These are phyloP conservation scores for Pagetopsis macropterus DNA, from an alignment of 2,797 vertebrate species.

Conservation along the genomic window DNA sequence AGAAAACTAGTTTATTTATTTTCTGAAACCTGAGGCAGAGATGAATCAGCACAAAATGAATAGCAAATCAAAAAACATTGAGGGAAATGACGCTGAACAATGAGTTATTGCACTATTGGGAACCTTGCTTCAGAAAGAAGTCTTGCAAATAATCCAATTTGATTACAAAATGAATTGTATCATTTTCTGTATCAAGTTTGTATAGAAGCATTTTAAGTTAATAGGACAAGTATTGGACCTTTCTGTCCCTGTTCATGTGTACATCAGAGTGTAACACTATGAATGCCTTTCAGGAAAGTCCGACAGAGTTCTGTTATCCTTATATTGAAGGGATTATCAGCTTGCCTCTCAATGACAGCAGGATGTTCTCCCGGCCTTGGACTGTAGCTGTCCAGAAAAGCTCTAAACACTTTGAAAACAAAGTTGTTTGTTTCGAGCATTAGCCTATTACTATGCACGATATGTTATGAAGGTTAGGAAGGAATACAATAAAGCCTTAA, in stretches of 20 bases:
- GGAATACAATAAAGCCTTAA: neutral
- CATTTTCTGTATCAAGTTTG: neutral
- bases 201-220: neutral
- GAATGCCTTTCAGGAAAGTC: neutral
- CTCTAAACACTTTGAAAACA: neutral
- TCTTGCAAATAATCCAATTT: neutral
- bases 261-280: neutral
- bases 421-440: neutral
- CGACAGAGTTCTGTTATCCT: neutral
- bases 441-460: neutral
- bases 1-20: slow-evolving; percentile 15
- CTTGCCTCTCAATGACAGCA: neutral
- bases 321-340: slow-evolving; percentile 2
- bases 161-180: neutral
- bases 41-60: slow-evolving; percentile 28
- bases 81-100: slow-evolving; percentile 5
- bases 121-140: neutral
- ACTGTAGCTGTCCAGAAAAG: neutral
- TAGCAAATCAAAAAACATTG: slow-evolving; percentile 17
- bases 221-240: neutral
- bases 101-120: slow-evolving; percentile 4
- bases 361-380: neutral
- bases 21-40: slow-evolving; percentile 6
- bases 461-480: neutral
- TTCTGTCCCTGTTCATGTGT: slow-evolving; percentile 3